Evolutionary conservation across 2,113 vertebrate genomes (phyloP).

Genomic region (Chiloscyllium plagiosum): DNA sequence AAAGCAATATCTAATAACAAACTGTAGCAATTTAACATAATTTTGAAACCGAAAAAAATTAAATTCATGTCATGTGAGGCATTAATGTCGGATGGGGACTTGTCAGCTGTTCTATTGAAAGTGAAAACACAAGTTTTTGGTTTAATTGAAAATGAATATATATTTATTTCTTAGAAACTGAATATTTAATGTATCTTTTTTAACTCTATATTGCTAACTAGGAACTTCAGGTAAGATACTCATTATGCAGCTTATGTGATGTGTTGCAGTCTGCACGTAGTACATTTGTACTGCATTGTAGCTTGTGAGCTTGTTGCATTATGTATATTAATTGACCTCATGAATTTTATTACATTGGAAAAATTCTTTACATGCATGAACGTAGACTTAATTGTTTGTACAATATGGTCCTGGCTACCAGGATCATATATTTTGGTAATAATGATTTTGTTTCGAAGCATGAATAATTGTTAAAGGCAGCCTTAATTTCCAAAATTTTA

Average conservation of each 20-base stretch:
- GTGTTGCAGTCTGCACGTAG: slow-evolving; percentile 21
- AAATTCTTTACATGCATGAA: slow-evolving; percentile 8
- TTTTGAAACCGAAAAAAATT: neutral
- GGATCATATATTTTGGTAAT: neutral
- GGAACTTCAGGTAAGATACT: slow-evolving; percentile 89
- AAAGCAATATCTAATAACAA: neutral
- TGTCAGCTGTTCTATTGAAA: neutral
- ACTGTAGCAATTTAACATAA: neutral
- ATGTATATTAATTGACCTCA: neutral
- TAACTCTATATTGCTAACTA: slow-evolving; percentile 72
- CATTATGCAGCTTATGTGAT: slow-evolving; percentile 38
- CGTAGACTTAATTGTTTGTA: neutral
- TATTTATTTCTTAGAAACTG: slow-evolving; percentile 56
- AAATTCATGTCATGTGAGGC: neutral
- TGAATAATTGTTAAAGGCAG: neutral
- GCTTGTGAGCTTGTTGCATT: slow-evolving; percentile 14
- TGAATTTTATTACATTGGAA: neutral
- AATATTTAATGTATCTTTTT: slow-evolving; percentile 57
- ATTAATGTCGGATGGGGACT: neutral
- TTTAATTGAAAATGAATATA: slow-evolving; percentile 61
- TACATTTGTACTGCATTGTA: slow-evolving; percentile 34
- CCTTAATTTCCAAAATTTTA: neutral
- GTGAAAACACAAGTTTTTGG: neutral
- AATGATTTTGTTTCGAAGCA: slow-evolving; percentile 5
- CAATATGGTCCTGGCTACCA: neutral